Evolutionary conservation across 1,140 invertebrate species (phyloP), one percentile per base, ranked within the genome.

Genomic region (Drosophila truncata): DNA sequence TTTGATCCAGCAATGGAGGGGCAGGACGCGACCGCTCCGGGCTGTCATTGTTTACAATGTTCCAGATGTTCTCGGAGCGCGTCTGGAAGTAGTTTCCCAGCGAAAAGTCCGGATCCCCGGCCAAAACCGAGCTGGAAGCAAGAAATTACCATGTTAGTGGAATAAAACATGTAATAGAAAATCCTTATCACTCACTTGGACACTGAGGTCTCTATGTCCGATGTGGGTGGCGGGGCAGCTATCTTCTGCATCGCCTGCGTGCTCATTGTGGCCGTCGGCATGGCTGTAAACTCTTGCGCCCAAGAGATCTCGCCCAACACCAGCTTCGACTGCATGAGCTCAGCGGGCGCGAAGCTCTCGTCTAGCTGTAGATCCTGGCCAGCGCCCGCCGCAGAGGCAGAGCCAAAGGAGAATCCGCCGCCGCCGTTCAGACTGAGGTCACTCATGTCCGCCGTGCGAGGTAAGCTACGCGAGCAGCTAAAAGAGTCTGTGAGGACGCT

Each of bases 261-360:
- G 63, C 85, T 92, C 10, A 88, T 37, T 2, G 72, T 80, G 13
- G 85, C 81, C 41, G 83, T 74, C 18, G 91, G 91, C 42, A 92
- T 91, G 2, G 78, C 80, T 0, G 87, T 86, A 55, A 80, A 92
- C 41, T 92, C 84, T 35, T 92, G 78, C 1, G 92, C 91, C 91
- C 91, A 92, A 2, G 81, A 91, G n/a, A 90, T 91, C 60, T 92
- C 91, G 11, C 90, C 90, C 35, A 59, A 58, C 14, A 92, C 52
- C 6, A 92, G 47, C 44, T 92, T 86, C 0, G 91, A 92, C 23
- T 91, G 85, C 91, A 92, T 92, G 20, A 92, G 16, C 27, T 92
- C 91, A 25, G 77, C 90, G 0, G 91, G 91, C 3, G 81, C 77
- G 25, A 92, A 92, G 41, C 84, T 90, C 33, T 91, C 84, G 33